Evolutionary conservation across 2,113 vertebrate genomes (phyloP).

Genomic region (Cebus imitator): DNA sequence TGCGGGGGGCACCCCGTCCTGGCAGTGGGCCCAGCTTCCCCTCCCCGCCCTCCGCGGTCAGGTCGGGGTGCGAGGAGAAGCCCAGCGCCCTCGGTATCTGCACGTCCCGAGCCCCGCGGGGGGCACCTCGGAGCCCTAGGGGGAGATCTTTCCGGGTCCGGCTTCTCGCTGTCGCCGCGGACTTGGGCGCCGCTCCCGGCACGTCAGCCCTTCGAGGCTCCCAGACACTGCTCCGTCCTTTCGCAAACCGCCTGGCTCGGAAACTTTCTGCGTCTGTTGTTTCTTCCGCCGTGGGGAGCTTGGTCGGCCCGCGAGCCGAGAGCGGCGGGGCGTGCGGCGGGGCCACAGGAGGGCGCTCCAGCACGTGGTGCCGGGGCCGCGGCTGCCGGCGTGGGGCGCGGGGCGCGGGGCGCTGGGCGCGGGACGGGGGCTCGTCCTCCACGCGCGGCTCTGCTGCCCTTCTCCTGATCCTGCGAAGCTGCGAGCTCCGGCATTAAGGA

Average conservation of each 20-base stretch:
- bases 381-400: background rate
- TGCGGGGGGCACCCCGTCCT: background rate
- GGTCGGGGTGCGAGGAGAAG: background rate
- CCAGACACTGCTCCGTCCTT: background rate
- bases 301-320: slow-evolving; percentile 26
- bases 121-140: background rate
- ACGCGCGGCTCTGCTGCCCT: background rate
- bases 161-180: background rate
- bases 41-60: background rate
- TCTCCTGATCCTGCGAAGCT: background rate
- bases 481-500: slow-evolving; percentile 37
- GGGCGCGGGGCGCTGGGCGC: background rate
- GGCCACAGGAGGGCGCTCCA: slow-evolving; percentile 73
- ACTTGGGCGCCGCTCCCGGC: background rate
- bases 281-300: slow-evolving; percentile 36
- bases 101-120: background rate
- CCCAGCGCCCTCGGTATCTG: background rate
- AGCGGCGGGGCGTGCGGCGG: slow-evolving; percentile 13
- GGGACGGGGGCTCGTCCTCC: background rate
- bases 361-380: background rate
- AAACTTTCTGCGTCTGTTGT: slow-evolving; percentile 72
- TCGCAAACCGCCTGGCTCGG: slow-evolving; percentile 20
- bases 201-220: background rate
- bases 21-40: background rate
- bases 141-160: background rate